Percentiles rank a stretch among this genome's conserved stretches.
Conservation (phyloP, 2,888 invertebrate genomes). For the Mesochorus sp. region DNA sequence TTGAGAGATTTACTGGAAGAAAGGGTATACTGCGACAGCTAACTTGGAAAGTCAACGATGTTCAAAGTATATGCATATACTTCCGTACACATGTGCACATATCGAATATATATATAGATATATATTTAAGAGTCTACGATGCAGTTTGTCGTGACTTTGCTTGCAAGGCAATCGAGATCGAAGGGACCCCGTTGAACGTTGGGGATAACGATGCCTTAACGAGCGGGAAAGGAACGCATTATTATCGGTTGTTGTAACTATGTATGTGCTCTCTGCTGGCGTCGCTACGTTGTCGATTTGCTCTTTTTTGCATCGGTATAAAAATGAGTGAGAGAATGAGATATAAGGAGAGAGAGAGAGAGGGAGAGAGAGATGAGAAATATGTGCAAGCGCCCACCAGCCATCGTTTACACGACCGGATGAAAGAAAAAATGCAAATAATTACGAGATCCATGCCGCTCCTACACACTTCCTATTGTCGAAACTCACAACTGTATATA, state of each 20-base stretch:
- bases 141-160: conserved; percentile 41
- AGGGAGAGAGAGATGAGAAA: conserved; percentile 6
- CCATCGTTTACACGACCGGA: conserved; percentile 47
- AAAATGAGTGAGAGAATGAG: too few relatives aligned
- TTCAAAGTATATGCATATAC: neutral
- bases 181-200: conserved; percentile 32
- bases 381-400: conserved; percentile 46
- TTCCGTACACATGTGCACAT: neutral
- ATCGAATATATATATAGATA: neutral
- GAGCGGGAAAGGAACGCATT: conserved; percentile 47
- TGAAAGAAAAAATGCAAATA: conserved; percentile 52
- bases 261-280: conserved; percentile 3
- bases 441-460: conserved; percentile 46
- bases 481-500: neutral
- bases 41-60: conserved; percentile 14
- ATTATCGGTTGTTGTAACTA: conserved; percentile 42
- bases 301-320: neutral
- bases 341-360: conserved; percentile 9
- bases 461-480: conserved; percentile 51
- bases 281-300: conserved; percentile 17
- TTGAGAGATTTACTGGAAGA: conserved; percentile 17
- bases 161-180: conserved; percentile 36
- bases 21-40: neutral
- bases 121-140: neutral
- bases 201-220: conserved; percentile 56